Percentiles rank a stretch among this genome's conserved stretches.
These are phyloP conservation scores for Apeltes quadracus DNA, from an alignment of 2,113 vertebrate genomes.

Conservation along the genomic window DNA sequence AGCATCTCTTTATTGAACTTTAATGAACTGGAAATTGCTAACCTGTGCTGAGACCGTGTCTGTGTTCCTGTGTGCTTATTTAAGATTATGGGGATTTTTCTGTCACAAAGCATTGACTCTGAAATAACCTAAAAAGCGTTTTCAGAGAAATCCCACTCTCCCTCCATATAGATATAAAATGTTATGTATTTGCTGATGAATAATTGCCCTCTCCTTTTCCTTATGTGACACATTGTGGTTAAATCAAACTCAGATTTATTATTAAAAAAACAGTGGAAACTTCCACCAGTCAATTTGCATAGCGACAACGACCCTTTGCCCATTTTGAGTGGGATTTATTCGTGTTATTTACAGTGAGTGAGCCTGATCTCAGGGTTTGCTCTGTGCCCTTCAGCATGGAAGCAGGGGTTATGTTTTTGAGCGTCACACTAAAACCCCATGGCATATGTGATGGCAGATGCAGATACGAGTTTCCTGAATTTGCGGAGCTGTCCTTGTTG, in stretches of 20 bases:
- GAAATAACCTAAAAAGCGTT: neutral
- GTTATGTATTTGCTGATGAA: neutral
- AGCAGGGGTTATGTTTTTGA: neutral
- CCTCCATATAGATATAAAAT: neutral
- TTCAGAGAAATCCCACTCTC: neutral
- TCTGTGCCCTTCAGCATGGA: constrained; percentile 18
- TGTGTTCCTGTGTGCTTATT: constrained; percentile 7
- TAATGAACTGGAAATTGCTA: constrained; percentile 18
- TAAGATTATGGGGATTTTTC: constrained; percentile 18
- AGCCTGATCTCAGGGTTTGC: constrained; percentile 17
- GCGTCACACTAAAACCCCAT: neutral
- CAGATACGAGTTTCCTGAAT: constrained; percentile 45
- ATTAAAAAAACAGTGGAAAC: neutral
- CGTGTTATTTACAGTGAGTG: neutral
- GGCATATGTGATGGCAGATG: constrained; percentile 25
- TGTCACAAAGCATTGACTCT: constrained; percentile 11
- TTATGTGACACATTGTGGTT: neutral
- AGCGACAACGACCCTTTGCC: neutral
- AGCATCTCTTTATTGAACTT: constrained; percentile 1
- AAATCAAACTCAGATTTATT: neutral
- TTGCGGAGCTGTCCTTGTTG: constrained; percentile 25
- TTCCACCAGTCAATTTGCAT: neutral
- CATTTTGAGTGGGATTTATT: neutral
- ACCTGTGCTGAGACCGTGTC: constrained; percentile 18
- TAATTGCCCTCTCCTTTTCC: neutral